Percentiles rank a stretch among this genome's conserved stretches.
Evolutionary conservation across 2,888 invertebrate genomes (phyloP).

Genomic region (Orthosia cruda): DNA sequence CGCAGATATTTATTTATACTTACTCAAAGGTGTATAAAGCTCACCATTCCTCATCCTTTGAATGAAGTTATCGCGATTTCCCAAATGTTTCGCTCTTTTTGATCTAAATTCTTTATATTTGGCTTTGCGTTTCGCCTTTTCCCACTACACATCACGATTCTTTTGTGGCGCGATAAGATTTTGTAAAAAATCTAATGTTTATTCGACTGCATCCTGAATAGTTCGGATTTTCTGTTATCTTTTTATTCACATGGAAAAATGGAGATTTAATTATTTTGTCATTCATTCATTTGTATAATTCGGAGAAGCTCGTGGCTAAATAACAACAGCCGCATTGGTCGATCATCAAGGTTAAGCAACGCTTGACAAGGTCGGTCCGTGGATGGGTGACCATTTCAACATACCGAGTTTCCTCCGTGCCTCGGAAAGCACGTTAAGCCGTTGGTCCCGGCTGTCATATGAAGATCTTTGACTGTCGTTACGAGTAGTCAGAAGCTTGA

Average conservation of each 20-base stretch:
- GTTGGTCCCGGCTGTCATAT: too few relatives aligned
- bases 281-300: too few relatives aligned
- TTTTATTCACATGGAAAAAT: slow-evolving; percentile 17
- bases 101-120: slow-evolving; percentile 89
- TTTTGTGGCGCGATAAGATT: slow-evolving; percentile 85
- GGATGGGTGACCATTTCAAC: too few relatives aligned
- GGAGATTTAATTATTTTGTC: not conserved
- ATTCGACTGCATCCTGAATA: slow-evolving; percentile 74
- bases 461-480: too few relatives aligned
- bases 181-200: slow-evolving; percentile 82
- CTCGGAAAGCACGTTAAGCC: too few relatives aligned
- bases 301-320: too few relatives aligned
- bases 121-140: slow-evolving; percentile 84
- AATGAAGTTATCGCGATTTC: slow-evolving; percentile 89
- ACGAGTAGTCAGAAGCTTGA: too few relatives aligned
- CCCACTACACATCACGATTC: slow-evolving; percentile 86
- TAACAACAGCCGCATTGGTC: too few relatives aligned
- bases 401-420: too few relatives aligned
- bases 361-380: too few relatives aligned
- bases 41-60: slow-evolving; percentile 88
- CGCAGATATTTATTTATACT: slow-evolving; percentile 84
- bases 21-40: slow-evolving; percentile 87
- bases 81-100: slow-evolving; percentile 89
- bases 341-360: too few relatives aligned
- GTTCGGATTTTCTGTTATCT: slow-evolving; percentile 47